Evolutionary conservation across 2,888 invertebrate genomes (phyloP), one percentile per base, ranked within the genome.

Genomic region (Phyllotreta striolata): DNA sequence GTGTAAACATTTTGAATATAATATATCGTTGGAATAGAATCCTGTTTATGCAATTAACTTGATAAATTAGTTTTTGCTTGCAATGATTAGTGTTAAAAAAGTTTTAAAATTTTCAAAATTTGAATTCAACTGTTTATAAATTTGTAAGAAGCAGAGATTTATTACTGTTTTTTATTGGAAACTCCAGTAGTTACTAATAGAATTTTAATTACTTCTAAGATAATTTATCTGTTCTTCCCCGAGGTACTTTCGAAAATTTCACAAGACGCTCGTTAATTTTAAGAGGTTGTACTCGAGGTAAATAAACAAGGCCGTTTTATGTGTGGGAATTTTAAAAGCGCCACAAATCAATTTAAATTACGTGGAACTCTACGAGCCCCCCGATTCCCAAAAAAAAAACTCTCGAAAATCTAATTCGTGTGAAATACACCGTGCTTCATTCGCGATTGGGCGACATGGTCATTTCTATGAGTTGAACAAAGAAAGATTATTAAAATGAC

Each of bases 281-380:
- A 68, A 71, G 71, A 69, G 69, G 66, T 62, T 63, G 56, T 69
- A 69, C 71, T 71, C 64, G 69, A 69, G 64, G 70, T 70, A 70
- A 72, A 72, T 70, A 72, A 72, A 72, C 71, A 68, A 59, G 63
- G 57, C 37, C 58, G 60, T 57, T 68, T 62, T 68, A 65, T 68
- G 66, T 68, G 66, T 68, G 68, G 68, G 68, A 68, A 66, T 66
- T 58, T 44, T 62, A 64, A 66, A 66, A 68, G 66, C 68, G 66
- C 56, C 63, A 68, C 66, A 62, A 68, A 68, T 68, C 68, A 68
- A 64, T 60, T 64, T 62, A 49, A 56, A 62, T 54, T 62, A 60
- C 62, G 12, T 62, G 24, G 24, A 24, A 24, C 4, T n/a, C n/a
- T n/a, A n/a, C n/a, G n/a, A n/a, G n/a, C n/a, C n/a, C n/a, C n/a